A percentile compares a stretch with the other conserved stretches of the same genome.
phyloP scores from a whole-genome alignment of 1,140 invertebrate genomes.

The Neocloeon triangulifer region DNA sequence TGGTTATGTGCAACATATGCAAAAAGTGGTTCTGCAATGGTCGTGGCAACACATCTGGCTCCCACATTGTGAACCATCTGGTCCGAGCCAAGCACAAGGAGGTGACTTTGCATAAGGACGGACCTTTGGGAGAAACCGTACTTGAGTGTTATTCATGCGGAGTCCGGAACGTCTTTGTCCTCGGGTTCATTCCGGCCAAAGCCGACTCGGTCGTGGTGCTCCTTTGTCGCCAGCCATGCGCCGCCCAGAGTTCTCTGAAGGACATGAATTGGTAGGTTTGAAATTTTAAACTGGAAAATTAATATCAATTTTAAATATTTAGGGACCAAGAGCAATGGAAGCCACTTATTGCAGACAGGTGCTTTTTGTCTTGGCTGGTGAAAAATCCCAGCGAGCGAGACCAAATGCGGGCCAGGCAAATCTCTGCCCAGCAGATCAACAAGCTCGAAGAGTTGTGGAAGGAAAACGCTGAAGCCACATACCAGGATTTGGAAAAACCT shows the following conservation, averaged over 20 bases:
- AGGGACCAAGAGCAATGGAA: slow-evolving; percentile 97
- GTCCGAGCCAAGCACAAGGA: slow-evolving; percentile 97
- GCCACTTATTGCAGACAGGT: slow-evolving; percentile 85
- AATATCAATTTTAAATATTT: slow-evolving; percentile 8
- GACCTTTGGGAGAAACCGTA: slow-evolving; percentile 89
- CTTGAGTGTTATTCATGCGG: slow-evolving; percentile 98
- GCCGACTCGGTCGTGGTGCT: slow-evolving; percentile 98
- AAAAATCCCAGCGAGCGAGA: slow-evolving; percentile 91
- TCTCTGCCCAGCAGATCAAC: slow-evolving; percentile 90
- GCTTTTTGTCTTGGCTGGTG: slow-evolving; percentile 89
- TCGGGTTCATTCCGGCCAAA: slow-evolving; percentile 98
- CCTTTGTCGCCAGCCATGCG: slow-evolving; percentile 92
- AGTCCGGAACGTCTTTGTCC: slow-evolving; percentile 88
- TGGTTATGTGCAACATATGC: slow-evolving; percentile 95
- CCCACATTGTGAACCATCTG: slow-evolving; percentile 96
- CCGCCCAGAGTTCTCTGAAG: slow-evolving; percentile 84
- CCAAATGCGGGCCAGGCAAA: slow-evolving; percentile 81
- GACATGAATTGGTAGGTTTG: slow-evolving; percentile 82
- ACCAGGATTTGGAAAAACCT: slow-evolving; percentile 93
- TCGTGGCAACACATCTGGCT: slow-evolving; percentile 90
- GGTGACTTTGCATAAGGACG: slow-evolving; percentile 92
- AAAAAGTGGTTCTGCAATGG: slow-evolving; percentile 99
- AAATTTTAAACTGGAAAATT: slow-evolving; percentile 3
- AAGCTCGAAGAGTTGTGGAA: slow-evolving; percentile 98
- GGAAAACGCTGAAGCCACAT: slow-evolving; percentile 90